Conservation (phyloP, 2,888 invertebrate species). For the Acholoe squamosa region DNA sequence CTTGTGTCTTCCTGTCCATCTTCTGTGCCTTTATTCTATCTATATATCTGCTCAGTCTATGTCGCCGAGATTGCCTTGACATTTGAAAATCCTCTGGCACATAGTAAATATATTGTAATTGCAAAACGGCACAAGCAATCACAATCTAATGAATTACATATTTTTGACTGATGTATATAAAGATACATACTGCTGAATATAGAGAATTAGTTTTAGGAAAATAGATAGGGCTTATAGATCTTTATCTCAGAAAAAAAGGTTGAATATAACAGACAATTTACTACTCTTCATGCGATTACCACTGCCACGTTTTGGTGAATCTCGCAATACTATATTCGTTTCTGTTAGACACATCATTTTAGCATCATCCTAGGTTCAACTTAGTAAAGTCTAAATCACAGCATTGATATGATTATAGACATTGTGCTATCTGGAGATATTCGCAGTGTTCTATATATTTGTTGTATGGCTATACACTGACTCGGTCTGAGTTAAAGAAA, state of each 20-base stretch:
- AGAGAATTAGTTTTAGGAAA: not conserved
- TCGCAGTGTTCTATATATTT: too few species aligned
- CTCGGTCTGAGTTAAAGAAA: too few species aligned
- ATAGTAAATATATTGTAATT: not conserved
- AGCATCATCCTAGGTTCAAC: too few species aligned
- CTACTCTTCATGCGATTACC: too few species aligned
- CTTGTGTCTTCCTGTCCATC: slow-evolving; percentile 28
- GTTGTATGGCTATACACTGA: too few species aligned
- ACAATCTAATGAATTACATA: not conserved
- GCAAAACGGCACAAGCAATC: not conserved
- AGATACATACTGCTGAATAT: not conserved
- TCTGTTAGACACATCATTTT: too few species aligned
- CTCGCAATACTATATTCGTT: not conserved
- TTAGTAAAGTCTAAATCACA: too few species aligned
- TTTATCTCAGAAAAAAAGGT: too few species aligned
- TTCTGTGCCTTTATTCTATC: not conserved
- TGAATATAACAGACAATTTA: not conserved
- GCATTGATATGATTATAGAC: too few species aligned
- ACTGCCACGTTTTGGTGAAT: not conserved
- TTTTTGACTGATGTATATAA: slow-evolving; percentile 27
- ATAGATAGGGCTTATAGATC: not conserved
- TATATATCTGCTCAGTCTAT: not conserved
- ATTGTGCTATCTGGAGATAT: too few species aligned
- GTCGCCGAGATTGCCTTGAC: not conserved
- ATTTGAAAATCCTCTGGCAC: not conserved